Evolutionary conservation across 2,888 invertebrate species (phyloP), one percentile per base, ranked within the genome.

Genomic region (Polymixis flavicincta): DNA sequence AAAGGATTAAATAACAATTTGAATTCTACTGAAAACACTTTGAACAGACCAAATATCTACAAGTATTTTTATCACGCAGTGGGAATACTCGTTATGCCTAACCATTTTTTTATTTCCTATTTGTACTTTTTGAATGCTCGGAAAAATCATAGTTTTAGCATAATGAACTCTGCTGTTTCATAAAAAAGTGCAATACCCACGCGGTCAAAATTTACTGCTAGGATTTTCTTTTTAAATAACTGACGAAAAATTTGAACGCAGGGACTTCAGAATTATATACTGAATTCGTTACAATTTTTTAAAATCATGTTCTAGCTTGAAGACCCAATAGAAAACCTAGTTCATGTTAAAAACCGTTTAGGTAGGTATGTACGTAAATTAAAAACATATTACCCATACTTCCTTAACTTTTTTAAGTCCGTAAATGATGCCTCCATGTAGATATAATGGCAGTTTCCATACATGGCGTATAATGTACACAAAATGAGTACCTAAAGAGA

Each of bases 401-500:
- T 17, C 1, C 9, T 5, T 57, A 8, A 57, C 19, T 57, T 19
- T 28, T 50, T 50, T 22, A 22, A 17, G 9, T n/a, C 32, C 11
- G 3, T 65, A 50, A 50, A 32, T 1, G 4, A 13, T 63, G 1
- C 4, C 2, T 37, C 11, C 17, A 37, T 37, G 32, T 28, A 28
- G 17, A n/a, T 22, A 63, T n/a, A 42, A 48, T 28, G 19, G 1
- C 32, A 48, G 48, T 48, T 48, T n/a, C 0, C 22, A 48, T 48
- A 65, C 28, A 74, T 32, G 42, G 5, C 19, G 17, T 19, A 2
- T 32, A 54, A 48, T 68, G n/a, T 75, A 52, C 32, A 76, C 25
- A 65, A 48, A 57, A 60, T 13, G 52, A 63, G 28, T 48, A 64
- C 32, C 0, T 65, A 74, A 32, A 55, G 50, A 80, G 48, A 73